Conservation (phyloP, 2,113 vertebrate species). For the Cottus gobio region DNA sequence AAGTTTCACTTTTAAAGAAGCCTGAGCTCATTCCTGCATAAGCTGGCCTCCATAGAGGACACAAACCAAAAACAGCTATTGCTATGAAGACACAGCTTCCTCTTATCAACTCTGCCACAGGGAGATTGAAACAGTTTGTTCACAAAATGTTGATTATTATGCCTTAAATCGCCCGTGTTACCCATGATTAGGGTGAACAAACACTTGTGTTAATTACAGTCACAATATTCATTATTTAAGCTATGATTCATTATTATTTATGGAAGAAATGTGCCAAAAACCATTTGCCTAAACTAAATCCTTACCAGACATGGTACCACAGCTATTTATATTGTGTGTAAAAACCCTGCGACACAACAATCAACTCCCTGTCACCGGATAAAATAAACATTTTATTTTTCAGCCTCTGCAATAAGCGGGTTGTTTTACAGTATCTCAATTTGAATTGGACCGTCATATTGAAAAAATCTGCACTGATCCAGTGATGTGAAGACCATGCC, state of each 20-base stretch:
- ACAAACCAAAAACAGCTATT: conserved; percentile 62
- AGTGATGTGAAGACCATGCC: conserved; percentile 51
- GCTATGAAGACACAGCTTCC: conserved; percentile 63
- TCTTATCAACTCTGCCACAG: conserved; percentile 59
- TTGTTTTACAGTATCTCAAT: conserved; percentile 52
- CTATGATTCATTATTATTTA: conserved; percentile 57
- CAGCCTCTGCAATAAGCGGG: conserved; percentile 31
- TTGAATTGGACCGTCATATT: conserved; percentile 34
- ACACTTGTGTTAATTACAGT: conserved; percentile 67
- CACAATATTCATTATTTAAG: conserved; percentile 51
- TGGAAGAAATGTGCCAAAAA: conserved; percentile 44
- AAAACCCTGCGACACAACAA: conserved; percentile 30
- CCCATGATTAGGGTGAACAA: conserved; percentile 46
- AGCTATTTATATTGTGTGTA: conserved; percentile 39
- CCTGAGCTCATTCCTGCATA: conserved; percentile 61
- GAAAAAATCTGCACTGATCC: conserved; percentile 46
- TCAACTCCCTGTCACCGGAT: conserved; percentile 27
- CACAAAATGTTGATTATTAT: conserved; percentile 57
- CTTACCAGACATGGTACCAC: conserved; percentile 39
- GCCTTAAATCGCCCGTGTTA: conserved; percentile 56
- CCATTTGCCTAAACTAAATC: conserved; percentile 52
- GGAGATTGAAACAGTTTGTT: conserved; percentile 57
- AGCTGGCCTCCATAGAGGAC: conserved; percentile 43
- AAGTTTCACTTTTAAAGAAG: conserved; percentile 60
- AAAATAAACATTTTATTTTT: conserved; percentile 37